Base-by-base conservation (phyloP, 2,113 vertebrate genomes). In the Pyxicephalus adspersus region DNA sequence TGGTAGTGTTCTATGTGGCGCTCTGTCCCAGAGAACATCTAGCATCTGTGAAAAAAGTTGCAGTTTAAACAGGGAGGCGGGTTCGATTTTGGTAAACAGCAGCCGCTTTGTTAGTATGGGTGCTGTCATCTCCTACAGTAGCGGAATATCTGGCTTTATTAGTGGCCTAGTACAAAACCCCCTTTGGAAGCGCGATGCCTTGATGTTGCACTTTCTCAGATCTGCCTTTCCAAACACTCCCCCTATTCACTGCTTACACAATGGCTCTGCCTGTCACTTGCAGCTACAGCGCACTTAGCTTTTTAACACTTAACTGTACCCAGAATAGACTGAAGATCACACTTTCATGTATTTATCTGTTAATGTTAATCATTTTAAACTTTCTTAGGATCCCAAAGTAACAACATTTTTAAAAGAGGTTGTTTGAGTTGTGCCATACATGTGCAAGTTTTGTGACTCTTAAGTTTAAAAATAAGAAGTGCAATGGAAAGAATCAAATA, bases 221-320 rank as follows among this genome's bases (percentile, higher is more conserved):
- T 77, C 76, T 57, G 28, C 22, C 51, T 58, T 67, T 34, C 51
- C 76, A 67, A 58, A 78, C 76, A 78, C 76, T 78, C 54, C 64
- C 76, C 22, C 76, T 78, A 78, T 78, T 78, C 64, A 78, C 17
- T 13, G 29, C 15, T 5, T 52, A 20, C 22, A 78, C 64, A 78
- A 78, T 67, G 64, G 64, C n/a, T 57, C n/a, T 57, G 31, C 64
- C 76, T 78, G 76, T 78, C 64, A 57, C 64, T 67, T 58, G n/a
- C 64, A 78, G 64, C 64, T 67, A 78, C n/a, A 65, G 25, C 66
- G n/a, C 52, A 54, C 31, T 45, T 20, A 19, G 29, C 28, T 66
- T 54, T 78, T 78, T 78, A 78, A 78, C 64, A 38, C 76, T 78
- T 78, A 34, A 31, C 52, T 6, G 22, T 16, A 52, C 45, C 15